Base-by-base conservation (phyloP, 2,888 invertebrate genomes). In the Augiades crinisus region DNA sequence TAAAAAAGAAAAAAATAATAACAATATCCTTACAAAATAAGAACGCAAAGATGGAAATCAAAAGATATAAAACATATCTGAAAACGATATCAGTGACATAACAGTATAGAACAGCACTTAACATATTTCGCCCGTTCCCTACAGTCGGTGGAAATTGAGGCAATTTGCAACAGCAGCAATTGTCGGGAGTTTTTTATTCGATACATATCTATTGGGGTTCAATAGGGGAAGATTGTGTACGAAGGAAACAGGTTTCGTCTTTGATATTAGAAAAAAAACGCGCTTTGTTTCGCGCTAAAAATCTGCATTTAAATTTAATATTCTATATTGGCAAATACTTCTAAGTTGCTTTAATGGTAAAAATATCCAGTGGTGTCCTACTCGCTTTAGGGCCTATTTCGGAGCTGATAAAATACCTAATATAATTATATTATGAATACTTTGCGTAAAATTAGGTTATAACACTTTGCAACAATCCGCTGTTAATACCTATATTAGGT, bases 171-270 rank as follows among this genome's bases (percentile, higher is more conserved):
- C 47, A 55, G 36, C 13, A 58, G 56, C 50, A 53, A 59, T 61
- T 49, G 57, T 36, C 45, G 31, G 56, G 53, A 45, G 59, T 66
- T 70, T 65, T 68, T 67, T 64, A 57, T 60, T 65, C 59, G 71
- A 75, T 75, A 74, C 70, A 70, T 72, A 75, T 76, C 74, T 74
- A 68, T 65, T 61, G 59, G 58, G 58, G 55, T 57, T 61, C 63
- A 56, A 67, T 62, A 56, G 64, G 56, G 60, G 59, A 49, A 27
- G 8, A 47, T 19, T 24, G 22, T 17, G 27, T n/a, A n/a, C n/a
- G n/a, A 14, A 10, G 13, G 38, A 19, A 17, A 43, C 13, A 19
- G 5, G 3, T 10, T 31, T 16, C 33, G 12, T 51, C 22, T 44
- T 16, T 24, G 17, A 27, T 27, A 27, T 27, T 27, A 3, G n/a